Percentiles rank a stretch among this genome's conserved stretches.
These are phyloP conservation scores for Muscidifurax raptorellus DNA, from an alignment of 1,140 invertebrate species.

Conservation along the genomic window DNA sequence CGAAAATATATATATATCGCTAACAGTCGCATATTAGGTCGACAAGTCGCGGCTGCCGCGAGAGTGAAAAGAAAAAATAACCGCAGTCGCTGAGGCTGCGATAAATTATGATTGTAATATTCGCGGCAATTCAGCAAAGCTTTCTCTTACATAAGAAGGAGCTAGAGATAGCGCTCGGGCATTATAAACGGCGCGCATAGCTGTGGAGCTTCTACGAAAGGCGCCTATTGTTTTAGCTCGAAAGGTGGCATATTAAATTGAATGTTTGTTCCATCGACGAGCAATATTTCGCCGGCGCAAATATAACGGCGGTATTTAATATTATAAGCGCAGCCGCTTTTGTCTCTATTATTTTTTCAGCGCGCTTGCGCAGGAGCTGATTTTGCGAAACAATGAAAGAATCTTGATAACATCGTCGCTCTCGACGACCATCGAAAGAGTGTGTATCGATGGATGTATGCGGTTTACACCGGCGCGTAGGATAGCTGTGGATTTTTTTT, in stretches of 20 bases:
- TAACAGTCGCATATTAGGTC: not conserved
- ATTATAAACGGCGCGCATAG: not conserved
- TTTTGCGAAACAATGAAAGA: not conserved
- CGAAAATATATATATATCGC: slow-evolving; percentile 21
- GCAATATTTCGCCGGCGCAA: not conserved
- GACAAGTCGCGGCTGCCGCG: not conserved
- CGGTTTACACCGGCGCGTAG: too few relatives aligned
- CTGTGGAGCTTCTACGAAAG: slow-evolving; percentile 15
- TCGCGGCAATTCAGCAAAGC: slow-evolving; percentile 21
- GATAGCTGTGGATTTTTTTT: not conserved
- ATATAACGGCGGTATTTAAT: slow-evolving; percentile 11
- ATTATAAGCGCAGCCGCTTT: not conserved
- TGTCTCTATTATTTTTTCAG: not conserved
- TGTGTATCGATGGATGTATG: not conserved
- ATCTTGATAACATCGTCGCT: not conserved
- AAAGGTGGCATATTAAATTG: slow-evolving; percentile 35
- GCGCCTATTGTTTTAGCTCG: slow-evolving; percentile 23
- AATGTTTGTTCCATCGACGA: slow-evolving; percentile 28
- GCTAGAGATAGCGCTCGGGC: not conserved
- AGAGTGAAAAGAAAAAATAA: not conserved
- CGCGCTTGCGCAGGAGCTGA: not conserved
- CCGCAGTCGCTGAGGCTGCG: too few relatives aligned
- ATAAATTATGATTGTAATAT: slow-evolving; percentile 44
- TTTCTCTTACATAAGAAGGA: slow-evolving; percentile 28
- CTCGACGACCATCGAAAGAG: not conserved